Evolutionary conservation across 2,113 vertebrate genomes (phyloP).

Genomic region (Tetraodon nigroviridis): DNA sequence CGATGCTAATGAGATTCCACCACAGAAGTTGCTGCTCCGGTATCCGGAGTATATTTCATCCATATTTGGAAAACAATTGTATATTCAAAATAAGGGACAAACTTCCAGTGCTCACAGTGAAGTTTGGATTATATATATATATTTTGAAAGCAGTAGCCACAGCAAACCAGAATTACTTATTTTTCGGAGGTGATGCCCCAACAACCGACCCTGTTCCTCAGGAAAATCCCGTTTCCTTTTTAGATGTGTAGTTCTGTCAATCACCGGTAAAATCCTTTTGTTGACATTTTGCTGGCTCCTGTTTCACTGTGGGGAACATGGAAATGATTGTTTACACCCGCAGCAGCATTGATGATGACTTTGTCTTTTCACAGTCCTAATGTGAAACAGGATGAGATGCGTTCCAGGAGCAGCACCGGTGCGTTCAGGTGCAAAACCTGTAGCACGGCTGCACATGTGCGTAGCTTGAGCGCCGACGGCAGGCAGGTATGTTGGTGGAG

Average conservation of each 20-base stretch:
- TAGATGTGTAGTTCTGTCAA: slow-evolving; percentile 31
- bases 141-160: slow-evolving; percentile 20
- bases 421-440: slow-evolving; percentile 70
- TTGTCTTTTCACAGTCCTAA: slow-evolving; percentile 17
- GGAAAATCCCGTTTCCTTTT: slow-evolving; percentile 40
- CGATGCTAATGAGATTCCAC: slow-evolving; percentile 82
- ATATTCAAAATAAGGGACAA: slow-evolving; percentile 53
- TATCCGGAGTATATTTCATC: slow-evolving; percentile 77
- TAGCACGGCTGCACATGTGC: slow-evolving; percentile 51
- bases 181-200: neutral
- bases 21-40: slow-evolving; percentile 75
- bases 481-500: slow-evolving; percentile 46
- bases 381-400: slow-evolving; percentile 45
- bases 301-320: slow-evolving; percentile 17
- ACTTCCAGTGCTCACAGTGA: slow-evolving; percentile 38
- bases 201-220: slow-evolving; percentile 10
- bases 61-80: slow-evolving; percentile 79
- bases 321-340: slow-evolving; percentile 34
- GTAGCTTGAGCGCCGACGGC: slow-evolving; percentile 58
- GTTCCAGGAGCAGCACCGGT: slow-evolving; percentile 38
- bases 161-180: slow-evolving; percentile 2
- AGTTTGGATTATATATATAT: slow-evolving; percentile 15
- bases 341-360: slow-evolving; percentile 44
- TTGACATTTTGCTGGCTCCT: slow-evolving; percentile 25
- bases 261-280: slow-evolving; percentile 24